Base-by-base conservation (phyloP, 2,888 invertebrate species). In the Scaptomyza caliginosa region DNA sequence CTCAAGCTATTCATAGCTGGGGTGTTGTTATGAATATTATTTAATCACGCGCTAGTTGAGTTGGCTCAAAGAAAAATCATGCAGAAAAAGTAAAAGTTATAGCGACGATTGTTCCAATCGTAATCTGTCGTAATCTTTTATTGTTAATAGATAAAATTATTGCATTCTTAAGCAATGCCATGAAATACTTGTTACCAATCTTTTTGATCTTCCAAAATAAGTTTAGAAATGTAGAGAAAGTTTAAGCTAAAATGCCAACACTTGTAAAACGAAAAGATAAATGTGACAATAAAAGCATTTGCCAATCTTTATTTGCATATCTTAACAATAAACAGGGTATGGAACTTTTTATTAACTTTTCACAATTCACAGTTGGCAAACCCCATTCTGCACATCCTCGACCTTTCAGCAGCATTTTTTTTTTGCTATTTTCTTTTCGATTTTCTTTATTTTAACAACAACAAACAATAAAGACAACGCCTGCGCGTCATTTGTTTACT, bases 401-500 rank as follows among this genome's bases (percentile, higher is more conserved):
- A 81, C 80, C 78, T 75, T 68, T 73, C 7, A 39, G 58, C 11
- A 39, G 51, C 40, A 67, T 73, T 52, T n/a, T n/a, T 50, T 34
- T 34, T 51, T 39, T 38, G 42, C 30, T 39, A 39, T 58, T 40
- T 21, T 34, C 38, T 40, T 38, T 23, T 23, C 11, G 52, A 39
- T 51, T 65, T 55, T 38, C 28, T 43, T 39, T 21, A 21, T 57
- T 38, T 55, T 76, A 78, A 66, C 83, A 48, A 60, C 51, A 74
- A 63, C 72, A 77, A 77, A 65, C 82, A 80, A 82, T 75, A 77
- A 71, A 62, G 38, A 64, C 55, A 36, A 63, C 75, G 55, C 75
- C 82, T 66, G 67, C 62, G 32, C 65, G 30, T 46, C 64, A 39
- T 32, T 46, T 28, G 16, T n/a, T 64, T 51, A 59, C 42, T 40